Conservation (phyloP, 2,797 vertebrate species). For the Nasua narica region DNA sequence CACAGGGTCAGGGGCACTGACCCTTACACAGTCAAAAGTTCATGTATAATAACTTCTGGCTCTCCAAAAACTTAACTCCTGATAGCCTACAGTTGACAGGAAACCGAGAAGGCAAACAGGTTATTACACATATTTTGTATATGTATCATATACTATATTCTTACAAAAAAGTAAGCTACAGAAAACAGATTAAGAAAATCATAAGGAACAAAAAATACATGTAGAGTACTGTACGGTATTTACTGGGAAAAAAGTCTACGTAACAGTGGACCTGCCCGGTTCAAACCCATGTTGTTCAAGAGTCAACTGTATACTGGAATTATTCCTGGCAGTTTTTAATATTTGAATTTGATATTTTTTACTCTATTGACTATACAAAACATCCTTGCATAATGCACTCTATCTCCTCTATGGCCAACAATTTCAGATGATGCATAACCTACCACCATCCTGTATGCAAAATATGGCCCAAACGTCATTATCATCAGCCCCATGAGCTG, state of each 20-base stretch:
- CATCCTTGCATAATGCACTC: not conserved
- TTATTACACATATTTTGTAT: not conserved
- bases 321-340: not conserved
- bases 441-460: not conserved
- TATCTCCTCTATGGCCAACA: not conserved
- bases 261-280: not conserved
- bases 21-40: not conserved
- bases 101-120: not conserved
- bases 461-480: not conserved
- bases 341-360: not conserved
- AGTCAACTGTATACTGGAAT: not conserved
- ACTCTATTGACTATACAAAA: not conserved
- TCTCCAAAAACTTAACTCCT: not conserved
- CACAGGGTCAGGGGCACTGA: not conserved
- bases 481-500: not conserved
- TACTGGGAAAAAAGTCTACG: not conserved
- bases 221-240: not conserved
- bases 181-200: not conserved
- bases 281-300: not conserved
- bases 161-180: not conserved
- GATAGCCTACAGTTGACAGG: not conserved
- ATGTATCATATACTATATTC: not conserved
- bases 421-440: not conserved
- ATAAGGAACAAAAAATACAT: not conserved
- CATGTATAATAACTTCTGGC: not conserved